Conservation (phyloP, 30 jellyfish, hydroid and myxozoan species). For the Pseudorhiza aurosa region DNA sequence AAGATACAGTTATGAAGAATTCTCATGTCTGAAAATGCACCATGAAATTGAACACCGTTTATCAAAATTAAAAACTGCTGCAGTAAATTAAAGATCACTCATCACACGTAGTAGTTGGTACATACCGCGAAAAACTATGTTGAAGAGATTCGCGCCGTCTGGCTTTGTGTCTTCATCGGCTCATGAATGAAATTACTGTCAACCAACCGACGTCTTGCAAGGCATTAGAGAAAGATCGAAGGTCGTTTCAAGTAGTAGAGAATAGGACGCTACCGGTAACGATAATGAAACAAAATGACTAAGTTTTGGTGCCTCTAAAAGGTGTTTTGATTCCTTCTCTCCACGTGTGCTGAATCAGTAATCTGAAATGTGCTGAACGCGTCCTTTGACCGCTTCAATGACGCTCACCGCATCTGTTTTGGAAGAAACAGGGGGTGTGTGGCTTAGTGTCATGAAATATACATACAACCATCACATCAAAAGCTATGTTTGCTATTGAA, state of each 20-base stretch:
- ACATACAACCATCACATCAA: not conserved
- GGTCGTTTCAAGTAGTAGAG: not conserved
- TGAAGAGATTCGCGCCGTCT: not conserved
- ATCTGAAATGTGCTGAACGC: not conserved
- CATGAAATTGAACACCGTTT: too few species aligned
- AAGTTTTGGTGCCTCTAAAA: not conserved
- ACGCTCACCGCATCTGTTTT: slow-evolving; percentile 2
- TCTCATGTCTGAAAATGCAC: too few species aligned
- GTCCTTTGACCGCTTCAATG: slow-evolving; percentile 27
- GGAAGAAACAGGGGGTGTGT: not conserved
- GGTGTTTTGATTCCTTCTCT: not conserved
- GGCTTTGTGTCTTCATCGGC: not conserved
- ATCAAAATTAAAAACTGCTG: too few species aligned
- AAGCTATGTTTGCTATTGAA: slow-evolving; percentile 14
- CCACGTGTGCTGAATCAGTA: slow-evolving; percentile 28
- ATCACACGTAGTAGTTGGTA: too few species aligned
- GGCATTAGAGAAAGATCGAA: not conserved
- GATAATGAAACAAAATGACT: not conserved
- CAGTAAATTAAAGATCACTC: too few species aligned
- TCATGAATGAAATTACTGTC: not conserved
- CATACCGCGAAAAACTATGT: not conserved
- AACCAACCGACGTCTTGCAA: not conserved
- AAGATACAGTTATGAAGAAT: too few species aligned
- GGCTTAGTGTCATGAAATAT: slow-evolving; percentile 17
- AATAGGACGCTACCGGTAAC: slow-evolving; percentile 7